A percentile compares a stretch with the other conserved stretches of the same genome.
Evolutionary conservation across 2,797 vertebrate species (phyloP).

Genomic region (Protosalanx chinensis): DNA sequence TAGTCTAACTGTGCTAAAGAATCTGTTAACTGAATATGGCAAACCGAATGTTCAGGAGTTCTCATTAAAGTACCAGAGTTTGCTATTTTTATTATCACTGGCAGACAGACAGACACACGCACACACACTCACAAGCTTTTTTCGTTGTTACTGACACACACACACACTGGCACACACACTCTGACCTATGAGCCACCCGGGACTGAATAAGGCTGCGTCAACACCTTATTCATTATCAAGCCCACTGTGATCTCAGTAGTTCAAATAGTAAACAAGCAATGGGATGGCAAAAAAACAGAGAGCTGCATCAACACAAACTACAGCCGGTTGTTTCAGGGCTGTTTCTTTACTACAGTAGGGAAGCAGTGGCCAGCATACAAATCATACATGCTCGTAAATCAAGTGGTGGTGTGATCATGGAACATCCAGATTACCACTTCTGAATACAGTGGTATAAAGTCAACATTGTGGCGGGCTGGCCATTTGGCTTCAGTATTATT

Average conservation of each 20-base stretch:
- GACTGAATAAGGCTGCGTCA: constrained; percentile 61
- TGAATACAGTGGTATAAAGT: not conserved
- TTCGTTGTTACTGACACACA: not conserved
- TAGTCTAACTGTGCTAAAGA: constrained; percentile 21
- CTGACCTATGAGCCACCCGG: constrained; percentile 60
- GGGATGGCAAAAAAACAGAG: constrained; percentile 70
- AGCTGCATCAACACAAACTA: constrained; percentile 45
- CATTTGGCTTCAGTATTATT: too few relatives aligned
- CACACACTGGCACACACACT: constrained; percentile 49
- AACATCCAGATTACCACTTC: too few relatives aligned
- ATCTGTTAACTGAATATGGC: constrained; percentile 52
- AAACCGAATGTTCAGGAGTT: constrained; percentile 43
- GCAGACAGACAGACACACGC: constrained; percentile 7
- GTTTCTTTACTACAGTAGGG: not conserved
- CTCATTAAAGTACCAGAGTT: constrained; percentile 59
- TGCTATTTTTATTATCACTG: constrained; percentile 64
- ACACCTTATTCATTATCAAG: constrained; percentile 79
- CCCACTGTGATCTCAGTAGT: constrained; percentile 61
- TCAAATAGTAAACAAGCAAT: constrained; percentile 62
- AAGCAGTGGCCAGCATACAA: not conserved
- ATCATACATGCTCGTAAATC: not conserved
- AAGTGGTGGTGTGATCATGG: too few relatives aligned
- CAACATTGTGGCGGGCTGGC: not conserved
- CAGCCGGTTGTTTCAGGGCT: constrained; percentile 41
- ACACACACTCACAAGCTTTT: constrained; percentile 14